Conservation (phyloP, 1,140 invertebrate species). For the Drosophila leontia region DNA sequence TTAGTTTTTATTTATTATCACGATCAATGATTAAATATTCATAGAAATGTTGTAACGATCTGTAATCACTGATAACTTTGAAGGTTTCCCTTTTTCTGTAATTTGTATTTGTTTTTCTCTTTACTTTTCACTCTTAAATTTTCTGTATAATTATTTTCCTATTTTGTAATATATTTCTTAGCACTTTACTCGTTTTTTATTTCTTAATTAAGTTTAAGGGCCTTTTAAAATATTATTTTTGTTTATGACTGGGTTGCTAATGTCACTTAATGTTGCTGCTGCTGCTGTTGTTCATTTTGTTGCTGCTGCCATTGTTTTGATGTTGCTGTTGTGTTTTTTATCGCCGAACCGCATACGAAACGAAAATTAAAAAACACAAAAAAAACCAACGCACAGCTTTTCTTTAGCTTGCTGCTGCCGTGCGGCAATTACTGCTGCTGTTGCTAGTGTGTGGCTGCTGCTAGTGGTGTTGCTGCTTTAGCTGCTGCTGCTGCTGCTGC, state of each 20-base stretch:
- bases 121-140: constrained; percentile 11
- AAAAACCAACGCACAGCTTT: constrained; percentile 50
- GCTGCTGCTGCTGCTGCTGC: constrained; percentile 40
- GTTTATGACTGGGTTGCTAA: constrained; percentile 18
- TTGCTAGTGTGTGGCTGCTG: constrained; percentile 42
- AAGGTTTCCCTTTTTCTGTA: background rate
- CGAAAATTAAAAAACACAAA: constrained; percentile 39
- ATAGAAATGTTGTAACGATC: background rate
- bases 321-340: constrained; percentile 49
- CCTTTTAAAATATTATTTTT: constrained; percentile 13
- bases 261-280: constrained; percentile 11
- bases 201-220: constrained; percentile 35
- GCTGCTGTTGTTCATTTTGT: constrained; percentile 6
- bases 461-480: constrained; percentile 43
- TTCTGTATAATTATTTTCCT: constrained; percentile 1
- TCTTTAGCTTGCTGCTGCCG: constrained; percentile 67
- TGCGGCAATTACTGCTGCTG: constrained; percentile 38
- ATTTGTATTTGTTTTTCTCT: background rate
- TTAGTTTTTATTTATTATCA: background rate
- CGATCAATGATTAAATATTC: background rate
- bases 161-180: constrained; percentile 11
- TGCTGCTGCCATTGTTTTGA: constrained; percentile 31
- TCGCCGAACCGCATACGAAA: constrained; percentile 54
- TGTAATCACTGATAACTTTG: constrained; percentile 12
- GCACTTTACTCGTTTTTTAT: constrained; percentile 16